These are phyloP conservation scores for Imbricaverruca yamaguchii DNA, from an alignment of 2,888 invertebrate species.

Conservation along the genomic window DNA sequence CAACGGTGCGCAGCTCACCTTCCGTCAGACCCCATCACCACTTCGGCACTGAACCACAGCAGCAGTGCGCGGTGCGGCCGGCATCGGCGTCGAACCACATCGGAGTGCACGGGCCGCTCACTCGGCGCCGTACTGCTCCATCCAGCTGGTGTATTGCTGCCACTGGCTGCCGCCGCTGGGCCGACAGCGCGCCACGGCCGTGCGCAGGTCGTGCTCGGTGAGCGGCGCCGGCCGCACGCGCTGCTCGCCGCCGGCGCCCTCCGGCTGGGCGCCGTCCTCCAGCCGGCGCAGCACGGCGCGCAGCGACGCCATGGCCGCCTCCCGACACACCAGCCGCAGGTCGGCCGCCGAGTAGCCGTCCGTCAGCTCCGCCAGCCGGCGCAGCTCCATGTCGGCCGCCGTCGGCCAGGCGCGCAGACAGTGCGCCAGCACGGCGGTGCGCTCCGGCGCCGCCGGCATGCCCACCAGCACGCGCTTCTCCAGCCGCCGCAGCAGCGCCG, in stretches of 20 bases:
- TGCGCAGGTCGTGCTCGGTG: not conserved
- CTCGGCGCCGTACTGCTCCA: not conserved
- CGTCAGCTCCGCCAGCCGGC: conserved; percentile 48
- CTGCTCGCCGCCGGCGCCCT: not conserved
- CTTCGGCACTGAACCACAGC: no score
- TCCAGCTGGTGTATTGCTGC: not conserved
- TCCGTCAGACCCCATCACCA: no score
- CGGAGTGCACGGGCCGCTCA: not conserved
- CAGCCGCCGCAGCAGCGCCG: conserved; percentile 74
- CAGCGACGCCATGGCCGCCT: conserved; percentile 73
- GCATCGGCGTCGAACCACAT: no score
- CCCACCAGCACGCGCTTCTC: conserved; percentile 79
- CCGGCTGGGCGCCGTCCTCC: conserved; percentile 39
- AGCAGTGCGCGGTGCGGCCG: no score
- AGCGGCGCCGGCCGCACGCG: not conserved
- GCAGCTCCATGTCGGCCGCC: conserved; percentile 39
- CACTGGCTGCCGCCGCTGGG: not conserved
- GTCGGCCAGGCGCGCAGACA: conserved; percentile 41
- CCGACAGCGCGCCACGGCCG: not conserved
- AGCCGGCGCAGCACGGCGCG: conserved; percentile 54
- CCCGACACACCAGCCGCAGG: conserved; percentile 76
- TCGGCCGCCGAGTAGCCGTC: conserved; percentile 82
- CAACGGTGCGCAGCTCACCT: no score
- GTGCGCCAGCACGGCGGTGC: conserved; percentile 59
- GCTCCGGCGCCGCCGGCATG: conserved; percentile 59